Base-by-base conservation (phyloP, 1,140 invertebrate species). In the Zaprionus taronus region DNA sequence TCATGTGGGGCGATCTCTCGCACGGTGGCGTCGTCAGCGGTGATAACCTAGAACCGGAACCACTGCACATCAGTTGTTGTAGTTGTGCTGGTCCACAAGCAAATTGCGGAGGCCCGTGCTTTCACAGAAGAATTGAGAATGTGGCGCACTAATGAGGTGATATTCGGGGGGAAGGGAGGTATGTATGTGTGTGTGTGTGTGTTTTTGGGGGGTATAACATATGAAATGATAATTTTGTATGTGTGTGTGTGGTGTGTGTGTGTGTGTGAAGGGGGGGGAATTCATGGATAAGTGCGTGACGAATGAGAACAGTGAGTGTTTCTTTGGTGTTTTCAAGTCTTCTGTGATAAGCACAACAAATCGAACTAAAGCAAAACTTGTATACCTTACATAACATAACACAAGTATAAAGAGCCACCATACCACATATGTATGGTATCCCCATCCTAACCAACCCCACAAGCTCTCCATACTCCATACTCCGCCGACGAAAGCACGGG, bases 1-100 rank as follows among this genome's bases (percentile, higher is more conserved):
- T 96, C 97, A 97, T 97, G 87, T 95, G 95, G 78, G 96, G 95
- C 34, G 96, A 96, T 91, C 97, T 96, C 93, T 98, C 98, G 77
- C 98, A 95, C 15, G 97, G 97, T 58, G 98, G 97, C 60, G 96
- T 98, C 77, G 96, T 98, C 67, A 97, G 93, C 49, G 96, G 95
- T 81, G 96, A 97, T 85, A 98, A 94, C 93, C 98, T 96, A 93
- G 93, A 94, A 94, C 92, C 92, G 85, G 92, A 93, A 92, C 82
- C 93, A 91, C 93, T 87, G 80, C 91, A 80, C 61, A 93, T 93
- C 82, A 93, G 83, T 92, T 84, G 73, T 82, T 91, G 92, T 83
- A 93, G 91, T 91, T 82, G 74, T 72, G 76, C 91, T 84, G 83
- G 91, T 91, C 86, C 77, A 89, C 79, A 77, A 77, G 68, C 70